phyloP scores from a whole-genome alignment of 2,888 invertebrate species.

The Nomada fucata region DNA sequence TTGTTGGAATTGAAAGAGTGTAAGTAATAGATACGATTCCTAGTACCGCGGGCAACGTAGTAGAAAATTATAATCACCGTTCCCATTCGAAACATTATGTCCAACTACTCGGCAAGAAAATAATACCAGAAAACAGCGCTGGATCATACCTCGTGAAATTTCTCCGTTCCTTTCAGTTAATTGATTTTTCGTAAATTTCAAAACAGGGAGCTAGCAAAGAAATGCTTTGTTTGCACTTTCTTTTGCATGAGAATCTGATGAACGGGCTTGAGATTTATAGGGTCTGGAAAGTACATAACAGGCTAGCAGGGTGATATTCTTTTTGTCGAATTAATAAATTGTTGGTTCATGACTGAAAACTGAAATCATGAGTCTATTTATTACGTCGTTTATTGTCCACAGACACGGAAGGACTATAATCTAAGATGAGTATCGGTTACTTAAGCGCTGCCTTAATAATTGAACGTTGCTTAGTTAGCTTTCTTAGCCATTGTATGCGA shows the following conservation, averaged over 20 bases:
- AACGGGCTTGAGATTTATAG: too few species aligned
- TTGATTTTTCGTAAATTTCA: constrained; percentile 1
- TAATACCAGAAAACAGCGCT: constrained; percentile 4
- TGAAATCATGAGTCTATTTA: constrained; percentile 50
- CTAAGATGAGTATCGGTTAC: constrained; percentile 39
- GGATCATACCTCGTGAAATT: not conserved
- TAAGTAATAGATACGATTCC: constrained; percentile 21
- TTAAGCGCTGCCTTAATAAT: constrained; percentile 36
- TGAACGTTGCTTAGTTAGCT: constrained; percentile 28
- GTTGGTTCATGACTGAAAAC: not conserved
- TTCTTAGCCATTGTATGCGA: constrained; percentile 37
- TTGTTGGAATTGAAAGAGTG: constrained; percentile 21
- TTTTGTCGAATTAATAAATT: constrained; percentile 17
- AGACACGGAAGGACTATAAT: constrained; percentile 49
- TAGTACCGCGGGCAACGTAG: constrained; percentile 7
- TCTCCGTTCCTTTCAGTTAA: not conserved
- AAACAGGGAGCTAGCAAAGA: not conserved
- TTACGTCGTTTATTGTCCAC: constrained; percentile 34
- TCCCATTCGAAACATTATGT: constrained; percentile 28
- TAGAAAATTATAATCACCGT: constrained; percentile 42
- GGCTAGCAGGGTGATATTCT: too few species aligned
- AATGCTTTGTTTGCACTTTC: not conserved
- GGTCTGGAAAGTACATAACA: too few species aligned
- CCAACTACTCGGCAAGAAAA: constrained; percentile 38
- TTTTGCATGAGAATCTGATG: too few species aligned